Base-by-base conservation (phyloP, 2,113 vertebrate genomes). In the Lampris incognitus region DNA sequence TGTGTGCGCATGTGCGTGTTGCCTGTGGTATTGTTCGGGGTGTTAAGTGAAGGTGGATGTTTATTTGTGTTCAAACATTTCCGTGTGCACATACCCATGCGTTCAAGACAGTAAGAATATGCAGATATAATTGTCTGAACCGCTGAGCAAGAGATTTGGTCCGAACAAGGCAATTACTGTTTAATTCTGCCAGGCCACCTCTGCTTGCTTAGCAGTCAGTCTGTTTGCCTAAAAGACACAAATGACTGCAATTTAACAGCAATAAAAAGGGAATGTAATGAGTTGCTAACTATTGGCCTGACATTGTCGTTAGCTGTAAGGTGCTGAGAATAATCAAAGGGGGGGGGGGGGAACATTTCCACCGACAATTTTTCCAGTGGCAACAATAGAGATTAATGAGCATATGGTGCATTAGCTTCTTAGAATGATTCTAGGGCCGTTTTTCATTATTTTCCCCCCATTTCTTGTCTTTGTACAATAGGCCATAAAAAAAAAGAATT, bases 201-300 rank as follows among this genome's bases (percentile, higher is more conserved):
- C 65, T 74, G 83, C 84, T 83, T 85, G 85, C 88, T 76, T 82
- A 76, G 78, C 81, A 76, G 76, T 87, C 78, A 70, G 46, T 86
- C 78, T 88, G 72, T 90, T 90, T 91, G 85, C 86, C 79, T 84
- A 85, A 87, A 75, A 88, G 83, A 88, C 89, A 90, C 87, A 90
- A 90, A 91, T 91, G 86, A 87, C 78, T 81, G 83, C 82, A 84
- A 87, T 92, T 92, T 87, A 91, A 72, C 76, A 74, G 88, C 86
- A 78, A 86, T 87, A 79, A 83, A 86, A 48, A 65, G 49, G 65
- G 66, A 70, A 58, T 76, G 74, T 89, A 91, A 91, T 92, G 89
- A 89, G 67, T 65, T 78, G 60, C 67, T 92, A 84, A 86, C 86
- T 81, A 40, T 88, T 86, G 87, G 79, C 79, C 79, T 87, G 69